Conservation (phyloP, 2,888 invertebrate species). For the Gerris lacustris region DNA sequence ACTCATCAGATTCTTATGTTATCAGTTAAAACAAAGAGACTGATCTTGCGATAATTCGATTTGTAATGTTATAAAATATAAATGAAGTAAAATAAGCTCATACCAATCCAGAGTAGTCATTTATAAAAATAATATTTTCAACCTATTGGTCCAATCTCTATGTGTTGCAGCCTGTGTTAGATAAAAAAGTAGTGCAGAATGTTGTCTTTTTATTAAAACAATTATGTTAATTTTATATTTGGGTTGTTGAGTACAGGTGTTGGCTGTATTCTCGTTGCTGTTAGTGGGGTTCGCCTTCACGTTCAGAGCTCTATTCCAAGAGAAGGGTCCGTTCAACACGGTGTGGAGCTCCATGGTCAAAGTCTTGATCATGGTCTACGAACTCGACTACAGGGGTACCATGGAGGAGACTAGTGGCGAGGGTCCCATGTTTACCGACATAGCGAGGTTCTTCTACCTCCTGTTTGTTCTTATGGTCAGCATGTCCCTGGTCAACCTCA, state of each 20-base stretch:
- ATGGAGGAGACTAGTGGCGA: constrained; percentile 37
- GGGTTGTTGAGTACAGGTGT: constrained; percentile 37
- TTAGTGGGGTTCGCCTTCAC: constrained; percentile 46
- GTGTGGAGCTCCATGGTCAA: constrained; percentile 45
- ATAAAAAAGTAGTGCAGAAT: no score
- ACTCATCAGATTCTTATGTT: no score
- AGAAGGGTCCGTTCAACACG: constrained; percentile 42
- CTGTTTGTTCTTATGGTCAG: constrained; percentile 44
- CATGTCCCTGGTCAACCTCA: constrained; percentile 48
- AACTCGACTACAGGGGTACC: constrained; percentile 44
- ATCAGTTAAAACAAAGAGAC: no score
- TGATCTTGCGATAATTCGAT: no score
- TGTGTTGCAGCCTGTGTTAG: no score
- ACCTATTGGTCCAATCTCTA: no score
- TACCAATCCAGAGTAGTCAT: no score
- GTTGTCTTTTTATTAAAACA: no score
- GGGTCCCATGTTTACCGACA: constrained; percentile 37
- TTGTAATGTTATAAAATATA: no score
- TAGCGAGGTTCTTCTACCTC: constrained; percentile 43
- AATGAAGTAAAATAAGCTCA: no score
- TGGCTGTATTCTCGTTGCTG: constrained; percentile 39
- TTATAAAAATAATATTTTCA: no score
- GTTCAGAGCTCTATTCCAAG: constrained; percentile 46
- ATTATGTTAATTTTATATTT: no score
- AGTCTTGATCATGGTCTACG: constrained; percentile 48